Percentiles rank a stretch among this genome's conserved stretches.
These are phyloP conservation scores for Gonocerus acuteangulatus DNA, from an alignment of 2,888 invertebrate genomes.

Conservation along the genomic window DNA sequence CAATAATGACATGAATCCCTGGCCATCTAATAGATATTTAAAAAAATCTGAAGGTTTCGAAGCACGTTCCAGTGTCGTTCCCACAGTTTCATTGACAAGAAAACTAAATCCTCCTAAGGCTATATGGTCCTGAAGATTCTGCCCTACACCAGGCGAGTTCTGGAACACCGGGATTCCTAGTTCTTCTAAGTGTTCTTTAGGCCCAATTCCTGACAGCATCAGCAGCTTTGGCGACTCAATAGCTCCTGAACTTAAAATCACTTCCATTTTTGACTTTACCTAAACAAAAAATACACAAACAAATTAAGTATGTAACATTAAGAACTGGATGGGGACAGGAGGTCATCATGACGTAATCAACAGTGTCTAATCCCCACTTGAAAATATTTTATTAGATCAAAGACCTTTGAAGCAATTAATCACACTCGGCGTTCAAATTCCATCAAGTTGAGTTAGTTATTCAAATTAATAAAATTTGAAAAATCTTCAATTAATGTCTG, in stretches of 20 bases:
- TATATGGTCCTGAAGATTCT: slow-evolving; percentile 36
- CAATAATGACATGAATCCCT: slow-evolving; percentile 27
- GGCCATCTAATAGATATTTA: slow-evolving; percentile 20
- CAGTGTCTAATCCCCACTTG: too few species aligned
- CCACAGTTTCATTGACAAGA: slow-evolving; percentile 2
- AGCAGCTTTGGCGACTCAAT: slow-evolving; percentile 67
- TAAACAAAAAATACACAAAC: too few species aligned
- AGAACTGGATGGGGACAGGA: too few species aligned
- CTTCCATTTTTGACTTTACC: slow-evolving; percentile 51
- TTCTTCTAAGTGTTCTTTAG: slow-evolving; percentile 50
- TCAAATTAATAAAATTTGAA: too few species aligned
- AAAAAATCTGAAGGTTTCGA: slow-evolving; percentile 8
- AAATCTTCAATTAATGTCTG: too few species aligned
- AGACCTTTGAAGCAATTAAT: too few species aligned
- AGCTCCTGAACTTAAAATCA: slow-evolving; percentile 77
- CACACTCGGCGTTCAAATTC: too few species aligned
- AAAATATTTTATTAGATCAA: too few species aligned
- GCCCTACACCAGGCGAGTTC: slow-evolving; percentile 35
- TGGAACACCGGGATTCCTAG: slow-evolving; percentile 33
- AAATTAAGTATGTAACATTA: too few species aligned
- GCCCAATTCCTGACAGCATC: slow-evolving; percentile 77
- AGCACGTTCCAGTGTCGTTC: not conserved
- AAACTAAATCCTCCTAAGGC: slow-evolving; percentile 20
- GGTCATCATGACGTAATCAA: too few species aligned
- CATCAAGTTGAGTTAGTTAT: too few species aligned